Percentiles rank a stretch among this genome's conserved stretches.
These are phyloP conservation scores for Coptodon rendalli DNA, from an alignment of 2,113 vertebrate genomes.

Conservation along the genomic window DNA sequence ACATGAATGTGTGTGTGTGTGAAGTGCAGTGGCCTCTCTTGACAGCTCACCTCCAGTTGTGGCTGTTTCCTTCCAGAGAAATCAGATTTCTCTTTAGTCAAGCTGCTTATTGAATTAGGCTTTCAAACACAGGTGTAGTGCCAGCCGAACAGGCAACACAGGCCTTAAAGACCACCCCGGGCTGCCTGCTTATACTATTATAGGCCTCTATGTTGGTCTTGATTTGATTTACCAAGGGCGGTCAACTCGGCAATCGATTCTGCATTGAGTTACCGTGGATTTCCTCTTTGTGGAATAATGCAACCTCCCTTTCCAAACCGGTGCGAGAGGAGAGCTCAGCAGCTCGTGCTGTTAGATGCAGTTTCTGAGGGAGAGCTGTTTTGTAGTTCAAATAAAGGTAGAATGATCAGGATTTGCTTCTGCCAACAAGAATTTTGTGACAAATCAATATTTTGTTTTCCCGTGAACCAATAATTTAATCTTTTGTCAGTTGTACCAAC, in stretches of 20 bases:
- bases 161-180: slow-evolving; percentile 54
- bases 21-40: neutral
- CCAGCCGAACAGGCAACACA: slow-evolving; percentile 47
- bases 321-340: neutral
- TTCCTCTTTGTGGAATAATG: slow-evolving; percentile 49
- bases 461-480: neutral
- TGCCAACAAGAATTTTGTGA: neutral
- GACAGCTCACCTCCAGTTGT: slow-evolving; percentile 26
- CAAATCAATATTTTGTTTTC: neutral
- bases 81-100: slow-evolving; percentile 57
- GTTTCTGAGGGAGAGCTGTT: neutral
- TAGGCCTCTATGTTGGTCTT: slow-evolving; percentile 49
- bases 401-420: neutral
- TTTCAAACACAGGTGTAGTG: slow-evolving; percentile 54
- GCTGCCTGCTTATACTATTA: slow-evolving; percentile 57
- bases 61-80: slow-evolving; percentile 28
- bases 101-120: slow-evolving; percentile 58
- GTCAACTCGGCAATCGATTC: slow-evolving; percentile 59
- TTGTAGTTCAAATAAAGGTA: neutral
- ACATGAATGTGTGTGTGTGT: neutral
- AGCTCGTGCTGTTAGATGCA: neutral
- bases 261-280: slow-evolving; percentile 51
- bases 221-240: slow-evolving; percentile 61
- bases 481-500: neutral
- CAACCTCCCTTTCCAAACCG: slow-evolving; percentile 13